These are phyloP conservation scores for Siniperca knerii DNA, from an alignment of 2,113 vertebrate genomes.

Conservation along the genomic window DNA sequence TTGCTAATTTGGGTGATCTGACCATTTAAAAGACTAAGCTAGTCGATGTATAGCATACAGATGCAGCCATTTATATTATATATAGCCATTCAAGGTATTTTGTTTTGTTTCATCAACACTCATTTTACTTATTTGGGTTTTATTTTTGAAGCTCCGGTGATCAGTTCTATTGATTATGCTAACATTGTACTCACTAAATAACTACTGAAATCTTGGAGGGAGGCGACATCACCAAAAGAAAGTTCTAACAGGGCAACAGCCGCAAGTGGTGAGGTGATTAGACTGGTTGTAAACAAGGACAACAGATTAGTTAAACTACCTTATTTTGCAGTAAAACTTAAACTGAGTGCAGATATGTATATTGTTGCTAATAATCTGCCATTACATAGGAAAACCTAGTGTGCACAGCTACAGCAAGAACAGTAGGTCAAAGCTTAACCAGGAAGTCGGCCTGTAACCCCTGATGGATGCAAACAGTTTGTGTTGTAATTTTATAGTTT, in stretches of 20 bases:
- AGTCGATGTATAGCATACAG: not conserved
- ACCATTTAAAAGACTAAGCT: not conserved
- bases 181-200: not conserved
- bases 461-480: not conserved
- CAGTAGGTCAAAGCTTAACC: not conserved
- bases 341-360: not conserved
- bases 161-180: not conserved
- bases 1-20: conserved; percentile 16
- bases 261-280: not conserved
- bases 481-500: not conserved
- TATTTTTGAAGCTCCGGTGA: not conserved
- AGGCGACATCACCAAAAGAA: no score
- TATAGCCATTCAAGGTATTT: not conserved
- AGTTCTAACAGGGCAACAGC: not conserved
- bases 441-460: not conserved
- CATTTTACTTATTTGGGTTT: not conserved
- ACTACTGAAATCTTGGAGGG: not conserved
- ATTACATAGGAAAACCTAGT: not conserved
- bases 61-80: conserved; percentile 25
- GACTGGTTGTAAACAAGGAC: not conserved
- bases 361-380: not conserved
- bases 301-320: not conserved
- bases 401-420: not conserved
- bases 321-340: not conserved
- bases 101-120: not conserved